These are phyloP conservation scores for Kryptolebias marmoratus DNA, from an alignment of 2,113 vertebrate species.

Conservation along the genomic window DNA sequence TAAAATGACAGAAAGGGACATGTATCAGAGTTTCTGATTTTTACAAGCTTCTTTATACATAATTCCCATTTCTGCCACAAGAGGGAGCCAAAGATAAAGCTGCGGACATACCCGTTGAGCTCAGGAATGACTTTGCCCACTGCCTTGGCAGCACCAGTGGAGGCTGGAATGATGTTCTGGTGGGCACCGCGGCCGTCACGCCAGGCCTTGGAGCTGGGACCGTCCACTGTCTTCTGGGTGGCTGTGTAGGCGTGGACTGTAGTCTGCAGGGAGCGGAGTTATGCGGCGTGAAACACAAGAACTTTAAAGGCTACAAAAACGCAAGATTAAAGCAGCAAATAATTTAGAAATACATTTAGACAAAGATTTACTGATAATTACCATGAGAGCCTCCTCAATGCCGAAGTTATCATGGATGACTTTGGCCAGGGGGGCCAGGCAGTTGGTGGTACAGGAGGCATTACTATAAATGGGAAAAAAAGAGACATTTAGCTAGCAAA, in stretches of 20 bases:
- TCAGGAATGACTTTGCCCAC: constrained; percentile 90
- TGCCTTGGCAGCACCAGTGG: constrained; percentile 89
- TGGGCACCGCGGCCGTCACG: constrained; percentile 86
- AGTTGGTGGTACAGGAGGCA: constrained; percentile 92
- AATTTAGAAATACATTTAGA: no score
- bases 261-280: constrained; percentile 75
- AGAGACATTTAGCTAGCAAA: not conserved
- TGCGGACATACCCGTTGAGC: constrained; percentile 84
- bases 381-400: constrained; percentile 90
- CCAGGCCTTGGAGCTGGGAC: constrained; percentile 89
- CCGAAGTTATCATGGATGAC: constrained; percentile 89
- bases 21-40: not conserved
- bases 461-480: constrained; percentile 80
- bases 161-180: constrained; percentile 92
- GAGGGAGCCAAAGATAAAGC: not conserved
- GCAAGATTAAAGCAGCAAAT: not conserved
- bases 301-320: not conserved
- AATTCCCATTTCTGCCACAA: no score
- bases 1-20: constrained; percentile 33
- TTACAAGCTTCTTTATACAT: not conserved
- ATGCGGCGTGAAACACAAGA: not conserved
- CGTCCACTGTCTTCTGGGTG: constrained; percentile 92
- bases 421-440: constrained; percentile 89
- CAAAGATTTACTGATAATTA: constrained; percentile 49
- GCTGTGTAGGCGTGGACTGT: constrained; percentile 92